A percentile compares a stretch with the other conserved stretches of the same genome.
These are phyloP conservation scores for Drosophila funebris DNA, from an alignment of 1,140 invertebrate species.

Conservation along the genomic window DNA sequence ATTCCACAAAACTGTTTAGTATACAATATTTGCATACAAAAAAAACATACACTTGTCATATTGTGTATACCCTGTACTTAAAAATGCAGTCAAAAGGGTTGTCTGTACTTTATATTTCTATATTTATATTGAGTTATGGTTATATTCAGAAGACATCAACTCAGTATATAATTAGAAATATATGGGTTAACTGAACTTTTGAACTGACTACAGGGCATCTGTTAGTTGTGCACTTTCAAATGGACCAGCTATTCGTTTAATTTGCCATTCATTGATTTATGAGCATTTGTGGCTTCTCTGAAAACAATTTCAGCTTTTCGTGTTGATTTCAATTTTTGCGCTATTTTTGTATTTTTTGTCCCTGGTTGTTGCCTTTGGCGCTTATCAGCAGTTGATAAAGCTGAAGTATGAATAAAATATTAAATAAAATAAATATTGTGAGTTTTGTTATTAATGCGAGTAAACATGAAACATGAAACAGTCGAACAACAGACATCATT, in stretches of 20 bases:
- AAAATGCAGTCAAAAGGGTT: too few relatives aligned
- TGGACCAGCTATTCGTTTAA: constrained; percentile 7
- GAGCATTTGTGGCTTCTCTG: constrained; percentile 16
- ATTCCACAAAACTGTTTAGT: neutral
- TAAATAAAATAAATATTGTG: constrained; percentile 35
- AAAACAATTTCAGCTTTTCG: constrained; percentile 29
- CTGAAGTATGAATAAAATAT: constrained; percentile 32
- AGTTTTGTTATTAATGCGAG: constrained; percentile 11
- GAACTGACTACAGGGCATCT: neutral
- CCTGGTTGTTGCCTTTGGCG: neutral
- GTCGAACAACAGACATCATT: constrained; percentile 1
- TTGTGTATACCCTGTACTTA: neutral
- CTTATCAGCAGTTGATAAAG: constrained; percentile 42
- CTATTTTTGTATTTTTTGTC: neutral
- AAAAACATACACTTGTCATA: neutral
- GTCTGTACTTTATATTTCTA: too few relatives aligned
- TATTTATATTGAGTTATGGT: too few relatives aligned
- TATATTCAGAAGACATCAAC: too few relatives aligned
- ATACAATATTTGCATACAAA: too few relatives aligned
- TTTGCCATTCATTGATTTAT: constrained; percentile 35
- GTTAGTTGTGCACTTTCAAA: neutral
- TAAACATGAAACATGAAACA: constrained; percentile 21
- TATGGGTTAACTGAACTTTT: too few relatives aligned
- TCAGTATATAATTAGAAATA: too few relatives aligned
- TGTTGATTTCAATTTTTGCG: constrained; percentile 31